These are phyloP conservation scores for Entelurus aequoreus DNA, from an alignment of 2,113 vertebrate genomes.

Conservation along the genomic window DNA sequence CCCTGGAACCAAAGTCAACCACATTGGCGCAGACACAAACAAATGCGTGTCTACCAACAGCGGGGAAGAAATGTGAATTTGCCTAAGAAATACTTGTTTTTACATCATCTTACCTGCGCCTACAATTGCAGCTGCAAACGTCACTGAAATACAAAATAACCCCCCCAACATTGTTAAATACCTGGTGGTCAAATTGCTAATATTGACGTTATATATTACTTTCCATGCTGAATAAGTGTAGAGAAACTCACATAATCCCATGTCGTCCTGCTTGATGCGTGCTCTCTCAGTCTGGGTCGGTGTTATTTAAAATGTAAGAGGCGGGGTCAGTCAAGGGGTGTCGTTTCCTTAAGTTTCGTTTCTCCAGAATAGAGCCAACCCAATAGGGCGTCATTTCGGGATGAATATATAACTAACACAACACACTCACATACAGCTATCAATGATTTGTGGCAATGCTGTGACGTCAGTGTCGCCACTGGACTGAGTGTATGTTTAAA, in stretches of 20 bases:
- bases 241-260: slow-evolving; percentile 6
- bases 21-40: neutral
- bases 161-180: neutral
- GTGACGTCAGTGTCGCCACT: too few relatives aligned
- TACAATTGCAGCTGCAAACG: accelerated
- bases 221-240: neutral
- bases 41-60: neutral
- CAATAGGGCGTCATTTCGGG: neutral
- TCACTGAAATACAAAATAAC: slow-evolving; percentile 9
- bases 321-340: neutral
- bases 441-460: too few relatives aligned
- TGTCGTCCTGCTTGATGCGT: neutral
- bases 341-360: neutral
- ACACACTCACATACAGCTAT: too few relatives aligned
- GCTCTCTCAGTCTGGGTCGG: neutral
- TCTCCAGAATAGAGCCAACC: neutral
- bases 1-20: slow-evolving; percentile 2
- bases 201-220: neutral
- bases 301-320: neutral
- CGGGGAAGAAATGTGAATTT: too few relatives aligned
- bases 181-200: neutral
- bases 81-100: neutral
- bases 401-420: too few relatives aligned
- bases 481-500: too few relatives aligned
- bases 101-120: slow-evolving; percentile 15